Conservation (phyloP, 2,113 vertebrate genomes). For the Actenoides lindsayi region DNA sequence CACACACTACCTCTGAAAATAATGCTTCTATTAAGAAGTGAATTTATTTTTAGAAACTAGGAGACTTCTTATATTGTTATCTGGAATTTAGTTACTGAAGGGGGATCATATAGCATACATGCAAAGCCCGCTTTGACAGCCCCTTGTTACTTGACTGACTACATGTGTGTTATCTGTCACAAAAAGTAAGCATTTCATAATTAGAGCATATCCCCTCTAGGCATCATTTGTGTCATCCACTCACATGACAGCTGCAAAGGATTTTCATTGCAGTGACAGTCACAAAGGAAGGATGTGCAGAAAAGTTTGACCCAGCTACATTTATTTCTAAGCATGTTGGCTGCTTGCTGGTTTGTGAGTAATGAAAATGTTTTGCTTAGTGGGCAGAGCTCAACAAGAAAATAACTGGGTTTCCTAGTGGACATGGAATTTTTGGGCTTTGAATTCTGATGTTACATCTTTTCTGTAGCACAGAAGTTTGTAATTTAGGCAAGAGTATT, state of each 20-base stretch:
- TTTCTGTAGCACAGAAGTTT: neutral
- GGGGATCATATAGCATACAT: neutral
- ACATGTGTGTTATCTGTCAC: neutral
- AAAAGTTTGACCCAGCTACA: neutral
- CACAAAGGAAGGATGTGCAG: neutral
- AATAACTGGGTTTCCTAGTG: neutral
- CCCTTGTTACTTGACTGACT: neutral
- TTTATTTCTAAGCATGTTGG: neutral
- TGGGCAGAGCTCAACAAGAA: neutral
- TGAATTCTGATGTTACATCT: neutral
- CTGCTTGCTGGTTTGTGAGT: neutral
- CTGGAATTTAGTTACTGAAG: neutral
- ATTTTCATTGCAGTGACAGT: neutral
- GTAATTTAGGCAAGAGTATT: neutral
- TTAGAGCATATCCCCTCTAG: neutral
- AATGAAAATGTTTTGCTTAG: conserved; percentile 4
- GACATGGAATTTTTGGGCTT: neutral
- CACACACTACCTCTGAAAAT: neutral
- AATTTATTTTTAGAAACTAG: neutral
- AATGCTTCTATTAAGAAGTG: neutral
- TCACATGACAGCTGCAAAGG: conserved; percentile 7
- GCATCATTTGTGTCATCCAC: neutral
- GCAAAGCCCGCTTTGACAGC: neutral
- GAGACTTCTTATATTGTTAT: neutral
- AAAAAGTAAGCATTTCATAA: conserved; percentile 18